Evolutionary conservation across 1,140 invertebrate species (phyloP), one percentile per base, ranked within the genome.

Genomic region (Achroia grisella): DNA sequence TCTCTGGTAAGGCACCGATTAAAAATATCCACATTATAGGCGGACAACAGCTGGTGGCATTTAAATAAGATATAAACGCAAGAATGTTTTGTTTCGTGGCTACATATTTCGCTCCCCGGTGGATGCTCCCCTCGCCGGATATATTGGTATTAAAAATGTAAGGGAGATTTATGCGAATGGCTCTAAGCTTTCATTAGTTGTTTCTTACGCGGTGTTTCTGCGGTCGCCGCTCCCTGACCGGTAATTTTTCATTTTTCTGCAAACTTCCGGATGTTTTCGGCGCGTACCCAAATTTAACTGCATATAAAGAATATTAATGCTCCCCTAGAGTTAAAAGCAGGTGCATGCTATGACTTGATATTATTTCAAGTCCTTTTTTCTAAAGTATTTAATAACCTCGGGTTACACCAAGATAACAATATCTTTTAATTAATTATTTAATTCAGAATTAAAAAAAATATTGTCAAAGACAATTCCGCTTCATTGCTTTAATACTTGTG

Each of bases 121-220:
- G 56, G 58, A 69, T 56, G 58, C 61, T 79, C 77, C 76, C 77
- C 78, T 81, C 72, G 55, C 53, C 62, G 63, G 69, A 79, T 81
- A 78, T 83, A 85, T 85, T 82, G 81, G 81, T 85, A 85, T 85
- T 85, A 85, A 85, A 85, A 85, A 85, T 85, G 81, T 82, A 85
- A 85, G 69, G 73, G 71, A 82, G 78, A 85, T 82, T 82, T 85
- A 85, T 85, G 77, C 75, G 77, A 78, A 85, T 85, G 65, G 77
- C 75, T 85, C 71, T 85, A 82, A 82, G 81, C 81, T 85, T 85
- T 85, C 81, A 85, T 85, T 85, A 85, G 78, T 72, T 76, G 70
- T 75, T 79, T 72, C 78, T 84, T 82, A 71, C 65, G 77, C 71
- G 67, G 69, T 69, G 73, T 79, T 81, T 73, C 67, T 73, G 80